These are phyloP conservation scores for Argyrosomus regius DNA, from an alignment of 2,797 vertebrate species.

Conservation along the genomic window DNA sequence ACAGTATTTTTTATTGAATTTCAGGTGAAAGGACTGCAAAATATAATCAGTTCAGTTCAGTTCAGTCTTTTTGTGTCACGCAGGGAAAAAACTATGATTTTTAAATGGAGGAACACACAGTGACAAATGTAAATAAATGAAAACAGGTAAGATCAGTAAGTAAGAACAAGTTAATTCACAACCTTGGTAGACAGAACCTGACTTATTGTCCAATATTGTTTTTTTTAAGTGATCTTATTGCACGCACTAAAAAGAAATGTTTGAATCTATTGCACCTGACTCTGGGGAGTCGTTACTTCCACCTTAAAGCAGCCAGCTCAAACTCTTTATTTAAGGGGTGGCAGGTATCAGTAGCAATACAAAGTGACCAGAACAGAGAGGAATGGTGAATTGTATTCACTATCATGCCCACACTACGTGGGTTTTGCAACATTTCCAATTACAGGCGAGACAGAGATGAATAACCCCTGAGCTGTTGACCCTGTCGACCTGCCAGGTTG, in stretches of 20 bases:
- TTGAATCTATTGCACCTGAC: background rate
- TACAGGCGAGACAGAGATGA: slow-evolving; percentile 57
- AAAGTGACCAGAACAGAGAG: slow-evolving; percentile 16
- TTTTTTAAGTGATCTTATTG: background rate
- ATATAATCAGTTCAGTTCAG: slow-evolving; percentile 5
- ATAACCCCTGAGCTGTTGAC: slow-evolving; percentile 58
- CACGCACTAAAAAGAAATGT: background rate
- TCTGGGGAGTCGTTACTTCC: background rate
- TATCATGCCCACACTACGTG: background rate
- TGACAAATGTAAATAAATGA: background rate
- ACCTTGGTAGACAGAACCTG: too few species aligned
- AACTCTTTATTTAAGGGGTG: background rate
- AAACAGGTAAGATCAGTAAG: background rate
- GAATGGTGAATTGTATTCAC: slow-evolving; percentile 16
- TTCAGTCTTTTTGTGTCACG: slow-evolving; percentile 7
- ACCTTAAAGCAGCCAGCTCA: background rate
- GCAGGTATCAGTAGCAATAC: background rate
- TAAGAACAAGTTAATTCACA: background rate
- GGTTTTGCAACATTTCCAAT: slow-evolving; percentile 55
- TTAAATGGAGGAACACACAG: background rate
- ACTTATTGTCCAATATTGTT: too few species aligned
- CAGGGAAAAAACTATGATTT: background rate
- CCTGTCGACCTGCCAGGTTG: slow-evolving; percentile 34
- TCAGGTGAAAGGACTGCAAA: slow-evolving; percentile 27
- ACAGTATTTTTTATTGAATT: slow-evolving; percentile 40